Evolutionary conservation across 1,140 invertebrate species (phyloP).

Genomic region (Lepidurus apus): DNA sequence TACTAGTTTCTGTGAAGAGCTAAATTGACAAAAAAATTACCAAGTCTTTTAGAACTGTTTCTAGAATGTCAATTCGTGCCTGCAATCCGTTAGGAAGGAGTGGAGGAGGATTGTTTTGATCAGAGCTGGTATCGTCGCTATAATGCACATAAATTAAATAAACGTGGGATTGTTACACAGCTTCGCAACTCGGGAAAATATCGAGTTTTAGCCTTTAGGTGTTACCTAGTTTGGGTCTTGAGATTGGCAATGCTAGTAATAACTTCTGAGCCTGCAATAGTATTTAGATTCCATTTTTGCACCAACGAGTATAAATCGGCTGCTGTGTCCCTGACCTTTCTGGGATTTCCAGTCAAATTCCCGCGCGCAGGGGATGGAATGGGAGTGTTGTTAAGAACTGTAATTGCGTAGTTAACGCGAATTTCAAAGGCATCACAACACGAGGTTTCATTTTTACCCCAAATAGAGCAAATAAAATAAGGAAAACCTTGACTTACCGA

Average conservation of each 20-base stretch:
- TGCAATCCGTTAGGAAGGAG: not conserved
- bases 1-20: not conserved
- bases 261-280: not conserved
- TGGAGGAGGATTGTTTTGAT: not conserved
- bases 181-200: not conserved
- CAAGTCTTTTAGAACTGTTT: not conserved
- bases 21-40: not conserved
- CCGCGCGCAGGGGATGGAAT: slow-evolving; percentile 33
- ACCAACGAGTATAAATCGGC: slow-evolving; percentile 42
- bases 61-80: not conserved
- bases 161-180: not conserved
- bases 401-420: not conserved
- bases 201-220: not conserved
- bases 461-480: not conserved
- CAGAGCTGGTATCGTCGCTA: not conserved
- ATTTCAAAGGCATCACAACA: not conserved
- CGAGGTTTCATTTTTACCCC: not conserved
- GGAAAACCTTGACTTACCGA: not conserved
- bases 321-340: slow-evolving; percentile 42
- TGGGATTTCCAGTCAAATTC: slow-evolving; percentile 43
- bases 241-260: slow-evolving; percentile 39
- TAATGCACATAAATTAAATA: not conserved
- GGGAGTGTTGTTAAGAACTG: not conserved
- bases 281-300: slow-evolving; percentile 42
- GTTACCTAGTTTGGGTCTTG: not conserved